Base-by-base conservation (phyloP, 2,888 invertebrate genomes). In the Chaitophorus viminalis region DNA sequence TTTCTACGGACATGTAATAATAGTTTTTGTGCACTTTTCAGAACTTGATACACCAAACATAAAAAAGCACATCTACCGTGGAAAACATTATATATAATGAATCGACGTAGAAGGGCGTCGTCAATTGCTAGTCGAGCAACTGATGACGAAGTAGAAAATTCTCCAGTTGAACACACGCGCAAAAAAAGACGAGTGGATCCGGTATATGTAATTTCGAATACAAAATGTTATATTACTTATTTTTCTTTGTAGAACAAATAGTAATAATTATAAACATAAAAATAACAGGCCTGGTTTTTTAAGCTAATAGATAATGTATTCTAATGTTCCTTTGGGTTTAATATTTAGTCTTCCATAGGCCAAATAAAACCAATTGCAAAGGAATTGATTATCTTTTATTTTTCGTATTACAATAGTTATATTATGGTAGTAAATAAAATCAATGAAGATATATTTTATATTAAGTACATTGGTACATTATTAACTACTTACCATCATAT, bases 71-170 rank as follows among this genome's bases (percentile, higher is more conserved):
- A 75, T 8, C 6, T 25, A 60, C 5, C 21, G 14, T 74, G 29
- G 4, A 68, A 9, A 82, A 25, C 25, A 4, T 8, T 29, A 54
- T 18, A 54, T 52, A 75, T 60, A 52, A 95, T 96, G 94, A 96
- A 95, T 92, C 96, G 96, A 91, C 93, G 96, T 91, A 93, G 96
- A 90, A 94, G 96, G 90, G 95, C 96, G 77, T 96, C 96, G 89
- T 96, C 96, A n/a, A 95, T 94, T 88, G 95, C 96, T 1, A 95
- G 95, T 91, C 94, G 95, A 33, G 94, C 94, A 29, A 93, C 93
- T 88, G 94, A 94, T 90, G 95, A 95, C 84, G 95, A 96, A 89
- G 94, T 94, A 88, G 94, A 95, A 90, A 96, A 96, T 90, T 93
- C 94, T 89, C 91, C 91, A 88, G 91, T 90, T 68, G 89, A 91